Evolutionary conservation across 2,888 invertebrate species (phyloP), one percentile per base, ranked within the genome.

Genomic region (Lasius platythorax): DNA sequence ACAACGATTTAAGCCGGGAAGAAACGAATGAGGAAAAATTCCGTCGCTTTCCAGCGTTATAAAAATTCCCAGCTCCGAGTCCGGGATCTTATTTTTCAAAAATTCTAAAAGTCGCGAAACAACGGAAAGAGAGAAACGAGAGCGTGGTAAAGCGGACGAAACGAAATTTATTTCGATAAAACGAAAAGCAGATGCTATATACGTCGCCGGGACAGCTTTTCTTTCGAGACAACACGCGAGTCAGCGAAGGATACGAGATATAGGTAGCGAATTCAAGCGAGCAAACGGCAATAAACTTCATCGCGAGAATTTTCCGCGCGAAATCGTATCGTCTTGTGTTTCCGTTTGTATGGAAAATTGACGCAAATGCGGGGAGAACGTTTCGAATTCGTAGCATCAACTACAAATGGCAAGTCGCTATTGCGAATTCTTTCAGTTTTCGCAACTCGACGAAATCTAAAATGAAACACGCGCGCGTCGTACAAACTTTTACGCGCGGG

Each of bases 221-320:
- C 79, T 11, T 70, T 37, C 46, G 43, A 58, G 4, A 50, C 23
- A 72, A 72, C 23, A 61, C 46, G 72, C 79, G 79, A 70, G 58
- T 56, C 30, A 28, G 67, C 30, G 33, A 3, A 23, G 15, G 15
- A 58, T 30, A 9, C 40, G 67, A 23, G 56, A 56, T n/a, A 23
- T 61, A 23, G 43, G 46, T 28, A 12, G 79, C 61, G 79, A 81
- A 81, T 72, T 50, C 28, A n/a, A 50, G 72, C 72, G 78, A 72
- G 28, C 46, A 81, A 81, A 70, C 46, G 37, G 79, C 79, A 81
- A 81, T 81, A 81, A 81, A 81, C 50, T 61, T 72, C 46, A 72
- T 72, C 61, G 28, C 12, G 37, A 46, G 18, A 61, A 58, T n/a
- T 56, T 78, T 43, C 43, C n/a, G 56, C 78, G 67, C 43, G 68